Evolutionary conservation across 2,888 invertebrate genomes (phyloP).

Genomic region (Zele albiditarsus): DNA sequence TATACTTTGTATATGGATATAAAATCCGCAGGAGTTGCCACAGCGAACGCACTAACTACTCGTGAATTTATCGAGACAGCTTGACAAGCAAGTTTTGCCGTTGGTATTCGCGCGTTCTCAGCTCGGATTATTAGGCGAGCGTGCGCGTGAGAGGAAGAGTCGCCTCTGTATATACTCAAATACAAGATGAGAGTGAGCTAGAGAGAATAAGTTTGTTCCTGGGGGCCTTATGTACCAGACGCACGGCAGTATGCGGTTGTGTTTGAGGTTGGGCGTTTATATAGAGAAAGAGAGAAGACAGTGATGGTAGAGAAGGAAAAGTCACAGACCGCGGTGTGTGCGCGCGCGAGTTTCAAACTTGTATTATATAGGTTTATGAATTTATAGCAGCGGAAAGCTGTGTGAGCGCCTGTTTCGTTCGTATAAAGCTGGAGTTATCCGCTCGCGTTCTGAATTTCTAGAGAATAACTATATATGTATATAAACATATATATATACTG

Average conservation of each 20-base stretch:
- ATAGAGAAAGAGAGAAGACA: neutral
- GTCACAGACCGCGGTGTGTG: slow-evolving; percentile 30
- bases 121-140: slow-evolving; percentile 40
- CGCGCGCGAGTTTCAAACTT: slow-evolving; percentile 64
- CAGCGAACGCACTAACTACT: slow-evolving; percentile 64
- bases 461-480: neutral
- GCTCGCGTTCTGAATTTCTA: slow-evolving; percentile 29
- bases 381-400: slow-evolving; percentile 68
- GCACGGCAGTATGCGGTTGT: neutral
- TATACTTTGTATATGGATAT: slow-evolving; percentile 48
- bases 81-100: slow-evolving; percentile 45
- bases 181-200: slow-evolving; percentile 29
- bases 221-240: slow-evolving; percentile 27
- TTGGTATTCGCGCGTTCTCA: slow-evolving; percentile 37
- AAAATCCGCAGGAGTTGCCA: slow-evolving; percentile 57
- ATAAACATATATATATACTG: neutral
- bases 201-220: slow-evolving; percentile 32
- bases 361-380: slow-evolving; percentile 70
- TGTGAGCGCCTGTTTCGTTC: slow-evolving; percentile 12
- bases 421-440: slow-evolving; percentile 35
- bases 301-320: slow-evolving; percentile 17
- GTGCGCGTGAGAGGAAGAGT: slow-evolving; percentile 29
- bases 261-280: neutral
- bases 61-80: slow-evolving; percentile 68
- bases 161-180: slow-evolving; percentile 20